Base-by-base conservation (phyloP, 2,113 vertebrate genomes). In the Petroica traversi region DNA sequence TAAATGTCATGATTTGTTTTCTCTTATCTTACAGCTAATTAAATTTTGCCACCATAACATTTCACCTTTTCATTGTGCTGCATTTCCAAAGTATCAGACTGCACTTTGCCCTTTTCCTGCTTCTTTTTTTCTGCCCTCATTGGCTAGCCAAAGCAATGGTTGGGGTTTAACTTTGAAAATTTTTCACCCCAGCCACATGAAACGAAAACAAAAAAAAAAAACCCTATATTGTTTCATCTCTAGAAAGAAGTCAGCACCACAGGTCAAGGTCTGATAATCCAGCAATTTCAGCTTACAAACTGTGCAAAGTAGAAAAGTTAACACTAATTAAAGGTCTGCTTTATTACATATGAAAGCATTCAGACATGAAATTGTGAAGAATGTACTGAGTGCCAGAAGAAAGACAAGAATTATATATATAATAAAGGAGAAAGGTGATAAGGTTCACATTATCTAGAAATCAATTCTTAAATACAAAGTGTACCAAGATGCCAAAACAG, bases 11-110 rank as follows among this genome's bases (percentile, higher is more conserved):
- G 4, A 77, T 95, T 93, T 84, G 87, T 87, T 96, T 95, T 85
- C 91, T 91, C 58, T 91, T 88, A 87, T 58, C 46, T 75, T 95
- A 62, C 52, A 87, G 78, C 78, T 96, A 96, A 97, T 93, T 96
- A 89, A 93, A 78, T 86, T 67, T 79, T 89, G 49, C 80, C 64
- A 78, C 76, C 64, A 18, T 86, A 95, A 72, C 77, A 90, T 34
- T 77, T 73, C 74, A 91, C 54, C 26, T 64, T 64, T 78, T 46
- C 82, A 73, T 94, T 91, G 66, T 52, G 33, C 36, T 81, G 57
- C 59, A 38, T 73, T 91, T 93, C 59, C 74, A 67, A 84, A 88
- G 75, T 74, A 82, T 85, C 58, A 86, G 82, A 72, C 25, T 66
- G 80, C 40, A 69, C 58, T 95, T 93, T 76, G 52, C 31, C 84